These are phyloP conservation scores for Drosophila carrolli DNA, from an alignment of 1,140 invertebrate species.

Conservation along the genomic window DNA sequence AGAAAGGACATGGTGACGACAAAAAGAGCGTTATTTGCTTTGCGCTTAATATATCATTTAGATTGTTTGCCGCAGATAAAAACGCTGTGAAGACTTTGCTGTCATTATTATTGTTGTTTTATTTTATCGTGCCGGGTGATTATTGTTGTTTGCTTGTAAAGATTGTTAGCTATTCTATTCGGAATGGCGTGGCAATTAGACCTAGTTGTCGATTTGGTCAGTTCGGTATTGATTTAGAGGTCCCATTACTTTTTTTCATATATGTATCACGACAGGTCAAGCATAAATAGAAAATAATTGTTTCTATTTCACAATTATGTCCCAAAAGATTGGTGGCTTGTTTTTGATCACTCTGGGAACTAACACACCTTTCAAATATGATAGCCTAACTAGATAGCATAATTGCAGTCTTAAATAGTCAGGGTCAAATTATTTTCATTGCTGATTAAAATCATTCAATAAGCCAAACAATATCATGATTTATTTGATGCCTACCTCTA, in stretches of 20 bases:
- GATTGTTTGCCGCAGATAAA: slow-evolving; percentile 80
- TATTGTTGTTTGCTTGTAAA: slow-evolving; percentile 59
- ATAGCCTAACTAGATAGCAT: slow-evolving; percentile 16
- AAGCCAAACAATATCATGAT: neutral
- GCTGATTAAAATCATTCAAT: slow-evolving; percentile 8
- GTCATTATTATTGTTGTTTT: slow-evolving; percentile 69
- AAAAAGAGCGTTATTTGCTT: slow-evolving; percentile 83
- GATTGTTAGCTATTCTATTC: slow-evolving; percentile 35
- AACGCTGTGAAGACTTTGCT: slow-evolving; percentile 72
- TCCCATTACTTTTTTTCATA: slow-evolving; percentile 5
- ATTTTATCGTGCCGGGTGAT: slow-evolving; percentile 46
- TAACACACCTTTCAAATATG: slow-evolving; percentile 48
- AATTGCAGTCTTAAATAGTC: slow-evolving; percentile 28
- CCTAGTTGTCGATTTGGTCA: slow-evolving; percentile 47
- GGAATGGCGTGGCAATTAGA: slow-evolving; percentile 54
- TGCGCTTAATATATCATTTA: slow-evolving; percentile 85
- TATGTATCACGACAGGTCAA: neutral
- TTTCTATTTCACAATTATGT: slow-evolving; percentile 72
- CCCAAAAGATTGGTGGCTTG: slow-evolving; percentile 26
- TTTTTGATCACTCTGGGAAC: slow-evolving; percentile 58
- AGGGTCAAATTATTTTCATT: slow-evolving; percentile 11
- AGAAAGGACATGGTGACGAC: slow-evolving; percentile 61
- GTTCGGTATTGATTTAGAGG: slow-evolving; percentile 28
- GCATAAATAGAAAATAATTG: slow-evolving; percentile 74
- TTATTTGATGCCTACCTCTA: neutral